Conservation (phyloP, 2,888 invertebrate genomes). For the Lasioglossum oenotherae region DNA sequence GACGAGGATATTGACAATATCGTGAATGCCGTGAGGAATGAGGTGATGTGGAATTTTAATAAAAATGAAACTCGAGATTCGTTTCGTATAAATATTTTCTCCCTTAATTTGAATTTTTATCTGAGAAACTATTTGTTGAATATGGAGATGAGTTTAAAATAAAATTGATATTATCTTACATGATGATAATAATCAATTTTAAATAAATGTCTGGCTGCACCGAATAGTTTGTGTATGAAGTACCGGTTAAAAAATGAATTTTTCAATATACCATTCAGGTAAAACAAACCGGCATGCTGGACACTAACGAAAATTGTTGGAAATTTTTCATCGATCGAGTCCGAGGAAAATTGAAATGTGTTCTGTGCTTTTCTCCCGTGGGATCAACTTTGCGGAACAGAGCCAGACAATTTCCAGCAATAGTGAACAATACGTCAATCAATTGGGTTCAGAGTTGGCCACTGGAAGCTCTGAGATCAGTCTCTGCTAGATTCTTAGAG, state of each 20-base stretch:
- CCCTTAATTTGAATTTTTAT: neutral
- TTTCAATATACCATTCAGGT: constrained; percentile 84
- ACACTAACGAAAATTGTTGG: constrained; percentile 97
- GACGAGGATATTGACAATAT: constrained; percentile 97
- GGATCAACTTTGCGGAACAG: constrained; percentile 94
- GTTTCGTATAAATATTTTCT: neutral
- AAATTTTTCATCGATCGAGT: constrained; percentile 97
- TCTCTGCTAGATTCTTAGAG: constrained; percentile 93
- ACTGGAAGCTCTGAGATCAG: constrained; percentile 94
- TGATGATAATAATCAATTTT: too few species aligned
- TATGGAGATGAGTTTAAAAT: neutral
- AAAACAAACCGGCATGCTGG: constrained; percentile 92
- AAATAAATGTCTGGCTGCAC: neutral
- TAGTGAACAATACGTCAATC: constrained; percentile 96
- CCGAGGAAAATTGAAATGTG: constrained; percentile 90
- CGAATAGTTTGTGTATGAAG: neutral
- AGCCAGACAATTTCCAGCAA: constrained; percentile 96
- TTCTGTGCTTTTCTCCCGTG: constrained; percentile 97
- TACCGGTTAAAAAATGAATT: neutral
- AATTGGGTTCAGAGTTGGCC: constrained; percentile 99
- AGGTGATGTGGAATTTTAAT: constrained; percentile 84
- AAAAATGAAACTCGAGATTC: neutral
- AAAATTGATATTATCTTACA: too few species aligned
- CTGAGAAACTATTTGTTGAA: neutral
- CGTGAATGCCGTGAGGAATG: constrained; percentile 90